Evolutionary conservation across 1,140 invertebrate genomes (phyloP).

Genomic region (Leguminivora glycinivorella): DNA sequence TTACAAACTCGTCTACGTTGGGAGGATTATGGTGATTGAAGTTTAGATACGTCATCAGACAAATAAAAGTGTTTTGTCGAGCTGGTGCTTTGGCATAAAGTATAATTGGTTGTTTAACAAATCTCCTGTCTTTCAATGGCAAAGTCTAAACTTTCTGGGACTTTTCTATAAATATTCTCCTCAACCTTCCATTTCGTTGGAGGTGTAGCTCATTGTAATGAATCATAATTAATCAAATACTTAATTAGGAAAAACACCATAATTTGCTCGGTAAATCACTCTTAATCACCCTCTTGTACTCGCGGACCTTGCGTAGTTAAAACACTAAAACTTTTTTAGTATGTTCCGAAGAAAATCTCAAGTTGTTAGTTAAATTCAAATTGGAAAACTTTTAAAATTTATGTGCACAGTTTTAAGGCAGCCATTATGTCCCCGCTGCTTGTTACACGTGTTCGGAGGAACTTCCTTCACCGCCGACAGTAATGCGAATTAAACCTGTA

Average conservation of each 20-base stretch:
- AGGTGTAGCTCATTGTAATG: neutral
- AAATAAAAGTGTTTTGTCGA: neutral
- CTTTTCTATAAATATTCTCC: neutral
- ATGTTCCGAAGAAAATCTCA: conserved; percentile 58
- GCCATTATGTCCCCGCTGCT: conserved; percentile 58
- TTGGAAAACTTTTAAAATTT: conserved; percentile 70
- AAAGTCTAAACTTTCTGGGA: neutral
- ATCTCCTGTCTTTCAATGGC: neutral
- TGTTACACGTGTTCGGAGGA: conserved; percentile 50
- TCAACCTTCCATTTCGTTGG: neutral
- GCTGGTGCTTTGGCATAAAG: too few relatives aligned
- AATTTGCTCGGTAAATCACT: conserved; percentile 18
- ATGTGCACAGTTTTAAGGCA: conserved; percentile 66
- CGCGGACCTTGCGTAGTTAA: conserved; percentile 29
- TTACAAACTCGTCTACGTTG: neutral
- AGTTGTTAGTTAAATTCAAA: conserved; percentile 73
- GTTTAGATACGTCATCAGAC: neutral
- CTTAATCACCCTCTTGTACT: conserved; percentile 16
- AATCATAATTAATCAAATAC: conserved; percentile 20
- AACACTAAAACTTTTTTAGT: conserved; percentile 45
- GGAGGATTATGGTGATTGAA: neutral
- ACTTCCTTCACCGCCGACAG: conserved; percentile 16
- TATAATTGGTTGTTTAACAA: neutral
- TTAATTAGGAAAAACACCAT: conserved; percentile 26
- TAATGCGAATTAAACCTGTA: conserved; percentile 13